These are phyloP conservation scores for Chlorodrepanis virens DNA, from an alignment of 2,113 vertebrate species.

Conservation along the genomic window DNA sequence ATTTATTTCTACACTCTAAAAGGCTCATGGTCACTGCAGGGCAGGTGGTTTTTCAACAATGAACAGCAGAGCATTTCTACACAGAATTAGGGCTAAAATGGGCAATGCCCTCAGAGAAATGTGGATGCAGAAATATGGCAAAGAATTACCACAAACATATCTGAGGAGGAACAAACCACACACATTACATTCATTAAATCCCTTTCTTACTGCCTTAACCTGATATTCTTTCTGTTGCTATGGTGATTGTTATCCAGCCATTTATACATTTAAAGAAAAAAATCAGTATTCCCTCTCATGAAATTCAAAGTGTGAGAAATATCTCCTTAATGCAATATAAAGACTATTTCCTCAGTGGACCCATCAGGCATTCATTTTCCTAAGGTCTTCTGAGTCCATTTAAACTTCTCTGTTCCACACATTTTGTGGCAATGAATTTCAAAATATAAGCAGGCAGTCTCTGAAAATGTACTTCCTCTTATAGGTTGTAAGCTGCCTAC, in stretches of 20 bases:
- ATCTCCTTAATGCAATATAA: slow-evolving; percentile 11
- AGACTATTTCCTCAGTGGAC: slow-evolving; percentile 35
- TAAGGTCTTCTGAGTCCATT: slow-evolving; percentile 25
- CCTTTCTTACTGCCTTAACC: neutral
- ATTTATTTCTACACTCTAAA: neutral
- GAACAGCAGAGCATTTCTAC: neutral
- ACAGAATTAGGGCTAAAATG: neutral
- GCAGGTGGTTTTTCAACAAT: neutral
- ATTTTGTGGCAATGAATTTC: neutral
- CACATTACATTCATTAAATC: neutral
- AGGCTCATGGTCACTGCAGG: neutral
- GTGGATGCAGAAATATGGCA: neutral
- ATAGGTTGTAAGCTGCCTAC: neutral
- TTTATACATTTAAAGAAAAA: slow-evolving; percentile 49
- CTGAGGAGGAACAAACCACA: neutral
- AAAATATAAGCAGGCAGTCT: neutral
- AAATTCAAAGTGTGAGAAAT: slow-evolving; percentile 30
- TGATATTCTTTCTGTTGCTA: slow-evolving; percentile 15
- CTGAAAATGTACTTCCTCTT: neutral
- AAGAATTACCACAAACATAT: neutral
- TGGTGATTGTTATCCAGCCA: slow-evolving; percentile 40
- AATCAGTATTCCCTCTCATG: slow-evolving; percentile 25
- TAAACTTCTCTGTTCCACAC: neutral
- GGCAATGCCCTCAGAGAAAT: neutral
- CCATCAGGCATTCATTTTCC: slow-evolving; percentile 22